phyloP scores from a whole-genome alignment of 2,113 vertebrate genomes.

The Cairina moschata region DNA sequence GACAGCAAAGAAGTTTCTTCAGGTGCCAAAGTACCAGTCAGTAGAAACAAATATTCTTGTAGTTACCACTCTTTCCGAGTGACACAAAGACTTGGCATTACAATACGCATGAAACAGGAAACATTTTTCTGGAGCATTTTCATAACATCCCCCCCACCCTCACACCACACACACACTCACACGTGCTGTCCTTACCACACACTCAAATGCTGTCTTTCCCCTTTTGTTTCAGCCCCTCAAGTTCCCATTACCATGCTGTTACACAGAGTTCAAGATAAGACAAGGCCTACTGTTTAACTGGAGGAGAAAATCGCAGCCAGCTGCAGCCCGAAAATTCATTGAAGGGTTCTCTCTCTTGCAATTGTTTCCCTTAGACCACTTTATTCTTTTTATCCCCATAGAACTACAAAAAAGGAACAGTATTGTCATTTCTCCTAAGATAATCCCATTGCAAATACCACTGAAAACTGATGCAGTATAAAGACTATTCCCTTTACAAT shows the following conservation, averaged over 20 bases:
- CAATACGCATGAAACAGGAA: rapidly evolving
- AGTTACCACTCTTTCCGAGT: neutral
- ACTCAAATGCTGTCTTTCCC: neutral
- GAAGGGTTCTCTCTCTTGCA: neutral
- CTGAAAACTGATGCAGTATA: neutral
- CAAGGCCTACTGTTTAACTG: neutral
- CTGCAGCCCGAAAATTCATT: neutral
- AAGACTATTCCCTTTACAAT: neutral
- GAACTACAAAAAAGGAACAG: neutral
- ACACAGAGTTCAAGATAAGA: rapidly evolving
- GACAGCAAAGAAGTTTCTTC: neutral
- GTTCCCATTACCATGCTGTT: neutral
- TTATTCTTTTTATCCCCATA: neutral
- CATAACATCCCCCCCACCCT: neutral
- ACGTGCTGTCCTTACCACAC: neutral
- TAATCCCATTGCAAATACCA: conserved; percentile 7
- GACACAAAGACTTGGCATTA: neutral
- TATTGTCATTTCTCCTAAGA: neutral
- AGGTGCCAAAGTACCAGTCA: neutral
- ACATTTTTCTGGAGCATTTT: neutral
- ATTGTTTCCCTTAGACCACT: neutral
- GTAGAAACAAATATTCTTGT: neutral
- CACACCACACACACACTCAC: rapidly evolving
- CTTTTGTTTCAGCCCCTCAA: neutral
- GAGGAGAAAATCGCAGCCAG: neutral